Evolutionary conservation across 2,888 invertebrate genomes (phyloP).

Genomic region (Erynnis tages): DNA sequence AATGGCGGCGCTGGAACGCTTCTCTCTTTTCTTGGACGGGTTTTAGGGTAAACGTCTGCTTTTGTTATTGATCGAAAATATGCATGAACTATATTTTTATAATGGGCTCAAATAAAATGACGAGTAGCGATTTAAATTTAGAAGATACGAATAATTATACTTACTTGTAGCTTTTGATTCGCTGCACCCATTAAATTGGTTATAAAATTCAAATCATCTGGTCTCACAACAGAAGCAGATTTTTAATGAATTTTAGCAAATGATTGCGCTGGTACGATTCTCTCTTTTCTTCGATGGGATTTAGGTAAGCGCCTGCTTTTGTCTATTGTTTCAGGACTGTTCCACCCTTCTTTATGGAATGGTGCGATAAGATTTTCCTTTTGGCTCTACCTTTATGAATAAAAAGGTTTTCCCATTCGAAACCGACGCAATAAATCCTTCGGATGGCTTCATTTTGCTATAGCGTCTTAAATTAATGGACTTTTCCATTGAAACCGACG

Average conservation of each 20-base stretch:
- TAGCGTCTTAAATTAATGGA: no score
- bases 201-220: slow-evolving; percentile 6
- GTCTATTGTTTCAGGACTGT: slow-evolving; percentile 20
- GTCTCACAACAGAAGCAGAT: slow-evolving; percentile 14
- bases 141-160: not conserved
- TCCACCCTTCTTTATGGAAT: slow-evolving; percentile 13
- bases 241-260: slow-evolving; percentile 24
- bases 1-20: no score
- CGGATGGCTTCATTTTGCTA: not conserved
- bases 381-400: slow-evolving; percentile 13
- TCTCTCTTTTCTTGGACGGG: no score
- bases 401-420: slow-evolving; percentile 8
- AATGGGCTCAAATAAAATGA: no score
- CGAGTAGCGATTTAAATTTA: no score
- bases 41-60: no score
- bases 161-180: not conserved
- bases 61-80: no score
- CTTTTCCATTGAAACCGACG: no score
- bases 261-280: slow-evolving; percentile 11
- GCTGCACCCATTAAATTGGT: slow-evolving; percentile 2
- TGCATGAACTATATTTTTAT: no score
- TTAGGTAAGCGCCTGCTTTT: slow-evolving; percentile 19
- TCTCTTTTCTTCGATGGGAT: slow-evolving; percentile 19
- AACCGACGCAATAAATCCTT: not conserved
- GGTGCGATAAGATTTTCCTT: slow-evolving; percentile 13